Evolutionary conservation across 2,888 invertebrate genomes (phyloP), one percentile per base, ranked within the genome.

Genomic region (Seira sanloemensis): DNA sequence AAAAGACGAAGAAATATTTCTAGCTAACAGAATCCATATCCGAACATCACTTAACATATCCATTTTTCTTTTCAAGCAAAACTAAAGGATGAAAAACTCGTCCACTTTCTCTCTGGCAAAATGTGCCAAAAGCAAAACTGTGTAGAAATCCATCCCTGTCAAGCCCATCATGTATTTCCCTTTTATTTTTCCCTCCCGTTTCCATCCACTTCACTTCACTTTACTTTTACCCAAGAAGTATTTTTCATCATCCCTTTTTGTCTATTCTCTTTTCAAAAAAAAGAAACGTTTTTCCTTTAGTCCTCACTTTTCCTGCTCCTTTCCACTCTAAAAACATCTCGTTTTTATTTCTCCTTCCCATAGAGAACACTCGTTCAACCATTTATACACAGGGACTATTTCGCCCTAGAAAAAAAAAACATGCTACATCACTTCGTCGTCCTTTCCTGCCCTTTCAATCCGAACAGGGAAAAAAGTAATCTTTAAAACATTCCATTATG

Each of bases 91-190:
- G 78, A 84, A 78, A 84, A 78, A 84, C 83, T 84, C 78, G 78
- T 84, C 83, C 83, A 84, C 78, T 84, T 84, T 78, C 83, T 84
- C 78, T 84, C 37, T 78, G 82, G 82, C 77, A 80, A 86, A 87
- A 88, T 86, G 87, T 86, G 86, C 86, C 86, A 88, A 89, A 88
- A 89, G 89, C 86, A 89, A 89, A 89, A 89, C 86, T 87, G 86
- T 89, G 89, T 89, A 86, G 85, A 85, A 86, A 89, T 89, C 86
- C 82, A 88, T 89, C 88, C 86, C 84, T 86, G 89, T 89, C 89
- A 86, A 72, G 76, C 78, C 84, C 82, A 84, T 84, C 86, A 84
- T 86, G 86, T 86, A 86, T 86, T 85, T 86, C 86, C 78, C 75
- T 73, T 81, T 84, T 76, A 72, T 79, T 83, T 86, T 37, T 83